These are phyloP conservation scores for Platorchestia sp. DNA, from an alignment of 1,140 invertebrate genomes.

Conservation along the genomic window DNA sequence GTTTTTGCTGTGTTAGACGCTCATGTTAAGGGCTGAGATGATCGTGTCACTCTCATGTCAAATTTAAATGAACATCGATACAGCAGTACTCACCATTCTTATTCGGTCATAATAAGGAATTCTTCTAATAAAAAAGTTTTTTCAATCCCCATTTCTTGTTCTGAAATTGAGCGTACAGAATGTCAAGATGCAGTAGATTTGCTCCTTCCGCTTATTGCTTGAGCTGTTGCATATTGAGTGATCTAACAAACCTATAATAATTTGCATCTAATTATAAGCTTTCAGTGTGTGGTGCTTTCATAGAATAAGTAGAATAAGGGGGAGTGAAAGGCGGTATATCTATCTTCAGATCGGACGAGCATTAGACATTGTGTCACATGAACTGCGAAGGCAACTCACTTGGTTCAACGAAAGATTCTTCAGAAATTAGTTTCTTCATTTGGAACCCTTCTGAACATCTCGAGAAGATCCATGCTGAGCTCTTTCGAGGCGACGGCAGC, in stretches of 20 bases:
- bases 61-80: not conserved
- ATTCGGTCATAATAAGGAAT: not conserved
- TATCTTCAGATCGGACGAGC: not conserved
- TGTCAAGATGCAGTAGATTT: not conserved
- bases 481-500: not conserved
- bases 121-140: not conserved
- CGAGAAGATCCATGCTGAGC: not conserved
- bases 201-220: not conserved
- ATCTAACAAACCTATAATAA: not conserved
- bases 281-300: not conserved
- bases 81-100: not conserved
- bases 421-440: not conserved
- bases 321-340: not conserved
- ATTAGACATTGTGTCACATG: not conserved
- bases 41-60: not conserved
- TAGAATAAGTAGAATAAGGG: not conserved
- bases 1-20: not conserved
- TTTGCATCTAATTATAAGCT: not conserved
- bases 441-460: not conserved
- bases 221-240: not conserved
- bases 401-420: not conserved
- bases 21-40: not conserved
- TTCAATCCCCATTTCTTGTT: not conserved
- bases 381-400: not conserved
- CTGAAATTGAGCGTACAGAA: not conserved